Percentiles rank a stretch among this genome's conserved stretches.
Conservation (phyloP, 2,113 vertebrate genomes). For the Podiceps cristatus region DNA sequence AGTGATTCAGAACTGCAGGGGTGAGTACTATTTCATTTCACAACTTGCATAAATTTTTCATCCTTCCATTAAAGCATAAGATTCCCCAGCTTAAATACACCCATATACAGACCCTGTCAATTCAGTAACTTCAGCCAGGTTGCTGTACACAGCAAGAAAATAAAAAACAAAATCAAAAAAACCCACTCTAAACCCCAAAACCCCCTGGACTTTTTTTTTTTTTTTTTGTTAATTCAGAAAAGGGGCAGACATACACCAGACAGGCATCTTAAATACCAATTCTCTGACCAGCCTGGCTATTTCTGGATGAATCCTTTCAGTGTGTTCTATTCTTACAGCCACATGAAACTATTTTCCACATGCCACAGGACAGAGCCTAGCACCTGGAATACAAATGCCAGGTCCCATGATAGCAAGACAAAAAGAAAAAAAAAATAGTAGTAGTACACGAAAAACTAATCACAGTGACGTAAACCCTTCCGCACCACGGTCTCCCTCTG, state of each 20-base stretch:
- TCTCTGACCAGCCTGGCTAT: background rate
- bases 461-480: background rate
- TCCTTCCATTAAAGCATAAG: background rate
- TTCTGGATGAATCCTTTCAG: background rate
- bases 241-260: background rate
- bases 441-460: background rate
- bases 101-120: background rate
- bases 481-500: background rate
- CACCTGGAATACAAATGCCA: conserved; percentile 11
- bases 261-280: background rate
- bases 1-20: background rate
- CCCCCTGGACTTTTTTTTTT: background rate
- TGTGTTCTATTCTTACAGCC: background rate
- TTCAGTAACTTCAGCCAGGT: background rate
- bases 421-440: background rate
- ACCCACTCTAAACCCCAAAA: background rate
- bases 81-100: background rate
- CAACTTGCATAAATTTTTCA: background rate
- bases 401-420: fast-evolving
- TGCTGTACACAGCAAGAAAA: background rate
- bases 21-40: background rate
- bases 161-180: background rate
- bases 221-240: background rate
- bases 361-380: background rate
- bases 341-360: background rate